Evolutionary conservation across 2,888 invertebrate species (phyloP).

Genomic region (Nomada goodeniana): DNA sequence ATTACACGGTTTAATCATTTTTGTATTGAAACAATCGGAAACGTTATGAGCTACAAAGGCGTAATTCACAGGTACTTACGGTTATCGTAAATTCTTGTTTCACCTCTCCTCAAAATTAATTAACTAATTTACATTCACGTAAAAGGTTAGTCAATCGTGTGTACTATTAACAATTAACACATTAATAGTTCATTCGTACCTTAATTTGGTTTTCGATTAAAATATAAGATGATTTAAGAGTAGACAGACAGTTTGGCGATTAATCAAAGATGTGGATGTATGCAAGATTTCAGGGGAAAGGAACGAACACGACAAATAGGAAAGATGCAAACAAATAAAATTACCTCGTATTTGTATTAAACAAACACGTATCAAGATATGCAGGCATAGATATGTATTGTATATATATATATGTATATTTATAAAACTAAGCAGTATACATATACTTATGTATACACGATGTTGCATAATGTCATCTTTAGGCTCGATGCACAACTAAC

Average conservation of each 20-base stretch:
- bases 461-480: slow-evolving; percentile 52
- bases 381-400: slow-evolving; percentile 22
- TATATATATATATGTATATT: slow-evolving; percentile 22
- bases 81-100: no score
- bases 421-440: slow-evolving; percentile 25
- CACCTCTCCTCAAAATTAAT: no score
- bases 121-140: no score
- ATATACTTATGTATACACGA: slow-evolving; percentile 45
- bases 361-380: slow-evolving; percentile 46
- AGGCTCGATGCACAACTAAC: neutral
- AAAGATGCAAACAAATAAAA: slow-evolving; percentile 3
- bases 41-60: neutral
- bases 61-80: neutral
- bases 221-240: neutral
- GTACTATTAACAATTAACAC: no score
- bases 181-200: no score
- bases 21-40: no score
- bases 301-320: neutral
- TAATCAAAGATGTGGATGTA: neutral
- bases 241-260: neutral
- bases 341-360: slow-evolving; percentile 27
- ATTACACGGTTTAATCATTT: no score
- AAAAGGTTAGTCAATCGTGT: no score
- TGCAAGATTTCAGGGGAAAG: neutral
- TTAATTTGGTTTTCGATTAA: neutral